Evolutionary conservation across 2,888 invertebrate genomes (phyloP).

Genomic region (Andrena haemorrhoa): DNA sequence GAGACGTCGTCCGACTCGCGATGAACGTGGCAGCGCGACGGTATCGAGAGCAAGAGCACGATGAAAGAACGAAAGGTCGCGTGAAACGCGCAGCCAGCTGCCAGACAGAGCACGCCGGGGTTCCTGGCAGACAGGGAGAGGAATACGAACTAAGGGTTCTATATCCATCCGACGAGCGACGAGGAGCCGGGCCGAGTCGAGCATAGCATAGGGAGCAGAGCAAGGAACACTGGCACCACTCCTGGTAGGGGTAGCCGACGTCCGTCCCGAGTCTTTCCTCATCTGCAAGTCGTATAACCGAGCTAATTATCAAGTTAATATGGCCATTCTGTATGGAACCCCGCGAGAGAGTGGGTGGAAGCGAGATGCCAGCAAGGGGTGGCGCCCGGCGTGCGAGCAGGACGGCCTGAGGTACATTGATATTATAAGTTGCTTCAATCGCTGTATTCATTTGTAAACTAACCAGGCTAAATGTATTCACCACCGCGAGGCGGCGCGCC

Average conservation of each 20-base stretch:
- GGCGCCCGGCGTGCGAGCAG: conserved; percentile 79
- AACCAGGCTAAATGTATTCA: conserved; percentile 86
- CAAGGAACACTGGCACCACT: conserved; percentile 84
- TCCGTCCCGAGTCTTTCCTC: conserved; percentile 87
- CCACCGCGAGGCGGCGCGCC: conserved; percentile 83
- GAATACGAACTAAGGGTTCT: conserved; percentile 84
- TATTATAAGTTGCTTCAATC: conserved; percentile 91
- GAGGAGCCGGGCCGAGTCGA: conserved; percentile 79
- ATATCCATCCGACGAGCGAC: conserved; percentile 83
- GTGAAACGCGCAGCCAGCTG: conserved; percentile 36
- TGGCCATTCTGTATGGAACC: conserved; percentile 89
- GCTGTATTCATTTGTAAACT: conserved; percentile 91
- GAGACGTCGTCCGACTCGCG: conserved; percentile 8
- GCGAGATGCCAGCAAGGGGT: conserved; percentile 78
- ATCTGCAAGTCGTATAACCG: conserved; percentile 96
- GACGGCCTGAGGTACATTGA: conserved; percentile 87
- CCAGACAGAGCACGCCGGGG: conserved; percentile 73
- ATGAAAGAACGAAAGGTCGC: conserved; percentile 36
- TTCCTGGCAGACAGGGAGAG: conserved; percentile 84
- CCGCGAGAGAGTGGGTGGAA: conserved; percentile 80
- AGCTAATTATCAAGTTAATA: conserved; percentile 96
- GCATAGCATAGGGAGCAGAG: conserved; percentile 83
- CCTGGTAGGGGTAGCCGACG: conserved; percentile 85
- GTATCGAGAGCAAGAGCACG: not conserved
- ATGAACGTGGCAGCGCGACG: not conserved